Percentiles rank a stretch among this genome's conserved stretches.
phyloP scores from a whole-genome alignment of 2,797 vertebrate genomes.

The Hephaestus fuliginosus region DNA sequence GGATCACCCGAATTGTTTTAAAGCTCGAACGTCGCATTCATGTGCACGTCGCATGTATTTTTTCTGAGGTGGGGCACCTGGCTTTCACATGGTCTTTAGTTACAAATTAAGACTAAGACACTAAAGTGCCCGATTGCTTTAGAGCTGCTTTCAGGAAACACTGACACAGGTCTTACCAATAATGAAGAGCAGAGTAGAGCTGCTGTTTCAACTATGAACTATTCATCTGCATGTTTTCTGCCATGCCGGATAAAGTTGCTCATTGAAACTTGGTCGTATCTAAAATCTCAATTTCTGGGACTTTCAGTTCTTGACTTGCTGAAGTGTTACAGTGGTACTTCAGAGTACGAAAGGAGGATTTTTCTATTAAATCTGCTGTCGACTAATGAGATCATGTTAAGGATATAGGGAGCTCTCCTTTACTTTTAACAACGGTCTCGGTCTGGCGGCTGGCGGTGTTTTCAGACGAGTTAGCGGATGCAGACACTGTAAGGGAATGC shows the following conservation, averaged over 20 bases:
- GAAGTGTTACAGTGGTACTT: background rate
- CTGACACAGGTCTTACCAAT: background rate
- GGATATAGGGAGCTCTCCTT: constrained; percentile 14
- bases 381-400: background rate
- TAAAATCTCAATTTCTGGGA: background rate
- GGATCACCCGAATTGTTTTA: constrained; percentile 28
- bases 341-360: background rate
- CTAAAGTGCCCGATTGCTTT: background rate
- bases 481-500: constrained; percentile 20
- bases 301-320: background rate
- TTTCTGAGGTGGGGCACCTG: background rate
- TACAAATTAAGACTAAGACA: constrained; percentile 24
- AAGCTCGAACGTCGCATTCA: constrained; percentile 24
- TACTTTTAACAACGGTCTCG: background rate
- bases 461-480: constrained; percentile 22
- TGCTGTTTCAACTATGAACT: background rate
- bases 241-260: background rate
- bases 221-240: background rate
- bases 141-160: background rate
- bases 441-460: constrained; percentile 21
- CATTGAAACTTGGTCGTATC: background rate
- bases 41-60: constrained; percentile 13
- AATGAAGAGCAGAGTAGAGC: background rate
- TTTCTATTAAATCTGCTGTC: background rate
- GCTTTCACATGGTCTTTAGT: constrained; percentile 33